Conservation (phyloP, 2,113 vertebrate species). For the Lasiurus borealis region DNA sequence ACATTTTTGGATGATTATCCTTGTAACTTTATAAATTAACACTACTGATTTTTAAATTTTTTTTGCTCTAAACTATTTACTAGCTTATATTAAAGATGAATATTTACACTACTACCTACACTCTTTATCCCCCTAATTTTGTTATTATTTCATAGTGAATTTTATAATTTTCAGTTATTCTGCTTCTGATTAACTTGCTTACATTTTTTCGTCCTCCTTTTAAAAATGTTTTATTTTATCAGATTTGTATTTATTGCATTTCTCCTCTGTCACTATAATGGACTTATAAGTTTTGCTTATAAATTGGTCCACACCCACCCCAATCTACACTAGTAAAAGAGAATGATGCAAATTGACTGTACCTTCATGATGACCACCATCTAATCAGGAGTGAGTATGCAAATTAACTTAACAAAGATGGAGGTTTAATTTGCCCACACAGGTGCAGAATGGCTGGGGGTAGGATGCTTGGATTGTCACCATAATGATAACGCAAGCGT, state of each 20-base stretch:
- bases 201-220: neutral
- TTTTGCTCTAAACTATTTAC: neutral
- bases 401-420: too few species aligned
- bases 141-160: neutral
- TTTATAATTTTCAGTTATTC: neutral
- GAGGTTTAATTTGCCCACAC: too few species aligned
- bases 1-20: neutral
- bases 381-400: too few species aligned
- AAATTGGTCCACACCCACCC: neutral
- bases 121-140: neutral
- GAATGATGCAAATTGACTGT: too few species aligned
- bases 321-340: too few species aligned
- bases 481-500: too few species aligned
- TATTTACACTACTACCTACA: neutral
- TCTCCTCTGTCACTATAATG: neutral
- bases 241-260: constrained; percentile 20
- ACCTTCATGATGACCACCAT: too few species aligned
- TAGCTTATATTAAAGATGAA: neutral
- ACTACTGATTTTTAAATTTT: neutral
- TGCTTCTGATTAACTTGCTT: neutral
- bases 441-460: too few species aligned
- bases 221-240: neutral
- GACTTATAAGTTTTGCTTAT: constrained; percentile 7
- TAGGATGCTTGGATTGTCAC: too few species aligned
- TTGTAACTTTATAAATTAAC: neutral